Evolutionary conservation across 2,888 invertebrate species (phyloP).

Genomic region (Belgica antarctica): DNA sequence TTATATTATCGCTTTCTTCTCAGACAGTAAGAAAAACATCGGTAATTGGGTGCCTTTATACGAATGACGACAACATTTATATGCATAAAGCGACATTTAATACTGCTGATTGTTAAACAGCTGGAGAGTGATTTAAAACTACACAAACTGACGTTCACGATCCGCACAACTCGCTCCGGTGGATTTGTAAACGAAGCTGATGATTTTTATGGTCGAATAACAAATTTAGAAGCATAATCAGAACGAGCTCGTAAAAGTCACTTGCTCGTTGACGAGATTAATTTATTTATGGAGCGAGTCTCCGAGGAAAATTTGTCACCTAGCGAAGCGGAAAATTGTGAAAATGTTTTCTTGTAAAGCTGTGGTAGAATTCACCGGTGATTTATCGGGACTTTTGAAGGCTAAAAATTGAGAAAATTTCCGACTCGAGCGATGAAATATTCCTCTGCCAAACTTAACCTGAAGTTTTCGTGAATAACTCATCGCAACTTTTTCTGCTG

Average conservation of each 20-base stretch:
- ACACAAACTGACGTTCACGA: background rate
- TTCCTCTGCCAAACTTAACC: no score
- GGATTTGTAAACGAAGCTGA: background rate
- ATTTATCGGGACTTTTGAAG: no score
- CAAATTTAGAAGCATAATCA: background rate
- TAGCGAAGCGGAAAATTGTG: background rate
- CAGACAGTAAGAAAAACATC: conserved; percentile 3
- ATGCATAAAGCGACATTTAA: background rate
- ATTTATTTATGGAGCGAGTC: background rate
- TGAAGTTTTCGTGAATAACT: background rate
- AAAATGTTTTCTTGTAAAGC: background rate
- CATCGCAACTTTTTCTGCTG: background rate
- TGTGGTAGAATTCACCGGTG: background rate
- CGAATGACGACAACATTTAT: background rate
- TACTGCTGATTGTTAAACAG: conserved; percentile 28
- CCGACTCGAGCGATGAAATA: no score
- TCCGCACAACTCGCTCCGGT: background rate
- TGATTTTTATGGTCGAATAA: background rate
- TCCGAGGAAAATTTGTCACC: background rate
- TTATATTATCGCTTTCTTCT: background rate
- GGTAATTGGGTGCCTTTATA: conserved; percentile 27
- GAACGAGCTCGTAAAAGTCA: background rate
- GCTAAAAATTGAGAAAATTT: no score
- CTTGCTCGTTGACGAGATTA: background rate
- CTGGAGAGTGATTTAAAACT: conserved; percentile 30